Evolutionary conservation across 2,888 invertebrate genomes (phyloP), one percentile per base, ranked within the genome.

Genomic region (Drosophila kuntzei): DNA sequence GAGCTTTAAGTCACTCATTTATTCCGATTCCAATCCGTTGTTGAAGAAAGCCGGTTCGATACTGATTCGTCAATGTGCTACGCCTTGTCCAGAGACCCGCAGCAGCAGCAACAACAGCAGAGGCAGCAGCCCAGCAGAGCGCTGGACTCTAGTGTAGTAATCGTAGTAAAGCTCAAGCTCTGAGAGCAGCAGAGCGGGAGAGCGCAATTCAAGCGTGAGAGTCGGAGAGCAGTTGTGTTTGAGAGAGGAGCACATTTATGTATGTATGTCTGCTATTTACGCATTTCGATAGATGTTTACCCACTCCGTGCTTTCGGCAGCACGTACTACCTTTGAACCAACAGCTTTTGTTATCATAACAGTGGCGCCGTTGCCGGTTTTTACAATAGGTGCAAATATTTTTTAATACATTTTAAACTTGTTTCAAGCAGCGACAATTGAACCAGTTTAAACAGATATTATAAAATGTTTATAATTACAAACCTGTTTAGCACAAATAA

Each of bases 11-110:
- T 64, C 60, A 61, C 74, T 62, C 60, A 65, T 71, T 74, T 81
- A 43, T 74, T 84, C 79, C 81, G 76, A 76, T 89, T 87, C 82
- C 81, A 90, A 90, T 90, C 90, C 90, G 90, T 79, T 87, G 85
- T 76, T 79, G 89, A 89, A 87, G 89, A 92, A 91, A 91, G 92
- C 92, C 92, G 91, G 92, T 91, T 92, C 91, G 91, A 91, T 91
- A 92, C 92, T 92, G 85, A 91, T 70, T 79, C 77, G 68, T 55
- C 71, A 87, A 85, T 82, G 60, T 65, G 76, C 71, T 78, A 62
- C 83, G 88, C 86, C 86, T 88, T 87, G 86, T 71, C 88, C 87
- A 72, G 68, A 72, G 65, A 72, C 54, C 57, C 66, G 49, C 59
- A 74, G 49, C 51, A 74, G 49, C 51, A 68, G 54, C 58, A 74